Evolutionary conservation across 2,113 vertebrate genomes (phyloP), one percentile per base, ranked within the genome.

Genomic region (Anoplopoma fimbria): DNA sequence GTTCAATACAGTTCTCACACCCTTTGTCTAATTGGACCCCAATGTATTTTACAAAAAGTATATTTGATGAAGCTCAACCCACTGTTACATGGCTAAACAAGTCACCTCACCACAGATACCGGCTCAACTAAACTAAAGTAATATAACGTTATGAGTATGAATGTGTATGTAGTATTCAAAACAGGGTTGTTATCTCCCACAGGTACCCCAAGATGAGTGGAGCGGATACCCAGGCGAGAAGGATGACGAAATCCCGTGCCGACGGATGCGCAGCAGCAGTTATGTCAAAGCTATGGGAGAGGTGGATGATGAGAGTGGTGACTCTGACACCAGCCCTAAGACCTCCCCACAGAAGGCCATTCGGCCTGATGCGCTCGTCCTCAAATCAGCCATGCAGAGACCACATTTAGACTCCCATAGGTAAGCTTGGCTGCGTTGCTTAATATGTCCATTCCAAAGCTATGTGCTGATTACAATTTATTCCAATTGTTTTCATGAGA

Each of bases 151-250:
- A 27, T 68, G 29, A 40, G 42, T 57, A 36, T 76, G 15, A 68
- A 42, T 36, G 9, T 60, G 12, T 60, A 23, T 40, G 3, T 6
- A 31, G 38, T 36, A 17, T 79, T 79, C 36, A 82, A 80, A 29
- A n/a, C 1, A 62, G 38, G 5, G 15, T 36, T 75, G 3, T 34
- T 58, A 31, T 79, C 65, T 51, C 29, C 36, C n/a, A 33, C 86
- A 99, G 98, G 98, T 99, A 87, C 98, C 98, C 93, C 97, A 97
- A 94, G 98, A 99, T 77, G 98, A 99, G 87, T 99, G 98, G 97
- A 96, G 95, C 68, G 97, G 96, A 78, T 99, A 97, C 86, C 97
- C 97, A 9, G 92, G 95, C 0, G 96, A 97, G 74, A 97, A 96
- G 92, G 97, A 98, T 0, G 97, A 98, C 17, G 98, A 99, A 92